Evolutionary conservation across 1,140 invertebrate species (phyloP).

Genomic region (Notospermus geniculatus): DNA sequence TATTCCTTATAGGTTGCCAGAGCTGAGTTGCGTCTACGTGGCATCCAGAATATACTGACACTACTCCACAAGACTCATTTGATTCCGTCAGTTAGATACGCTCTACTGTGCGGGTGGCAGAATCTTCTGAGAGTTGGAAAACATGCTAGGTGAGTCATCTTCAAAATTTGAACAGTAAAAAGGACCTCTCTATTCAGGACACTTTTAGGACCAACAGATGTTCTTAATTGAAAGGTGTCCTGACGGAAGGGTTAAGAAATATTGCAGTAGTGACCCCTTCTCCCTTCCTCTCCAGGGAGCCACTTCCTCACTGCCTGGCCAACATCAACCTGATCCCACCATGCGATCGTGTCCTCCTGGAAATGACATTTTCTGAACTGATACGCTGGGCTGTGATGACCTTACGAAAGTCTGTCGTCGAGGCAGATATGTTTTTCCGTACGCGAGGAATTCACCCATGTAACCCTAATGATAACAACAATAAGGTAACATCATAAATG

Average conservation of each 20-base stretch:
- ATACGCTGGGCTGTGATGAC: slow-evolving; percentile 72
- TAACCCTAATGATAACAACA: slow-evolving; percentile 34
- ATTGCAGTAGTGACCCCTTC: no score
- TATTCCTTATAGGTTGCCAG: slow-evolving; percentile 62
- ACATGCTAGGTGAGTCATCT: slow-evolving; percentile 32
- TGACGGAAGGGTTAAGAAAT: no score
- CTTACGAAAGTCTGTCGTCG: slow-evolving; percentile 62
- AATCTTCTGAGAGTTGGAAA: slow-evolving; percentile 60
- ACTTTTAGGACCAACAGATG: no score
- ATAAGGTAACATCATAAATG: slow-evolving; percentile 34
- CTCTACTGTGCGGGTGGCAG: slow-evolving; percentile 76
- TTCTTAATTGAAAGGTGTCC: no score
- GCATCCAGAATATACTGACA: slow-evolving; percentile 69
- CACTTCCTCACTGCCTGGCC: slow-evolving; percentile 63
- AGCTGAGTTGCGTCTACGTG: slow-evolving; percentile 70
- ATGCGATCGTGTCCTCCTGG: slow-evolving; percentile 71
- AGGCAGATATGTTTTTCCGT: slow-evolving; percentile 52
- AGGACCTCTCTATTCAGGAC: no score
- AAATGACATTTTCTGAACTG: slow-evolving; percentile 69
- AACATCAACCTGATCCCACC: slow-evolving; percentile 74
- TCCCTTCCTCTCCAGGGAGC: slow-evolving; percentile 28
- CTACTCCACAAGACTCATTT: slow-evolving; percentile 67
- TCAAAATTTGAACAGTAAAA: no score
- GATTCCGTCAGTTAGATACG: slow-evolving; percentile 74
- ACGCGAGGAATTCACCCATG: slow-evolving; percentile 40